Evolutionary conservation across 2,888 invertebrate genomes (phyloP).

Genomic region (Cataglyphis cursor): DNA sequence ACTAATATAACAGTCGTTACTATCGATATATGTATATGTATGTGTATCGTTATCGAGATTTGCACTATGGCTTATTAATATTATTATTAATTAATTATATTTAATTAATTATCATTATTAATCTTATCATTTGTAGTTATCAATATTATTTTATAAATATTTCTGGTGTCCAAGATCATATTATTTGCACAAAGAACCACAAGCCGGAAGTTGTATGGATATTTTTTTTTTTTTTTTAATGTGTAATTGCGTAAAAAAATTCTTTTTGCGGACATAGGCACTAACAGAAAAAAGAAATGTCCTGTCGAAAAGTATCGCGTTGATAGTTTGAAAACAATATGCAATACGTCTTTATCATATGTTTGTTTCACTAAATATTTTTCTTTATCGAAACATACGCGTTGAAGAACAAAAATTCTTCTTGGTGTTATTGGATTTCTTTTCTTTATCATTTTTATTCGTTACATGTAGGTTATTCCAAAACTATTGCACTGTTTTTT

Average conservation of each 20-base stretch:
- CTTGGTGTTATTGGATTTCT: not conserved
- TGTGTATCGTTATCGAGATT: conserved; percentile 70
- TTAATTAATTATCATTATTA: conserved; percentile 27
- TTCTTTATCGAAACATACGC: not conserved
- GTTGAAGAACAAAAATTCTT: conserved; percentile 13
- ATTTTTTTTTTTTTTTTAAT: conserved; percentile 17
- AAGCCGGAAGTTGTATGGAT: conserved; percentile 52
- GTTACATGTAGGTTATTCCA: conserved; percentile 17
- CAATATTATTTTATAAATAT: conserved; percentile 41
- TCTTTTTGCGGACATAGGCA: conserved; percentile 53
- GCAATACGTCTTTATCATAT: not conserved
- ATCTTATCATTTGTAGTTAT: conserved; percentile 31
- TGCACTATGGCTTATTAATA: conserved; percentile 70
- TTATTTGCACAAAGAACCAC: conserved; percentile 53
- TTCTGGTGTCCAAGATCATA: conserved; percentile 53
- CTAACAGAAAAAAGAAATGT: conserved; percentile 61
- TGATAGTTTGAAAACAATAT: not conserved
- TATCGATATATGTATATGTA: conserved; percentile 64
- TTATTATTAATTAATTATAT: conserved; percentile 23
- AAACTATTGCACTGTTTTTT: conserved; percentile 10
- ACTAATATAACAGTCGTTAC: conserved; percentile 75
- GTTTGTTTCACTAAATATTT: conserved; percentile 1
- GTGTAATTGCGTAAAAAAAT: conserved; percentile 46
- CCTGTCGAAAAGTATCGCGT: not conserved
- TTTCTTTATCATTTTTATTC: not conserved